These are phyloP conservation scores for Phrixothrix hirtus DNA, from an alignment of 2,888 invertebrate genomes.

Conservation along the genomic window DNA sequence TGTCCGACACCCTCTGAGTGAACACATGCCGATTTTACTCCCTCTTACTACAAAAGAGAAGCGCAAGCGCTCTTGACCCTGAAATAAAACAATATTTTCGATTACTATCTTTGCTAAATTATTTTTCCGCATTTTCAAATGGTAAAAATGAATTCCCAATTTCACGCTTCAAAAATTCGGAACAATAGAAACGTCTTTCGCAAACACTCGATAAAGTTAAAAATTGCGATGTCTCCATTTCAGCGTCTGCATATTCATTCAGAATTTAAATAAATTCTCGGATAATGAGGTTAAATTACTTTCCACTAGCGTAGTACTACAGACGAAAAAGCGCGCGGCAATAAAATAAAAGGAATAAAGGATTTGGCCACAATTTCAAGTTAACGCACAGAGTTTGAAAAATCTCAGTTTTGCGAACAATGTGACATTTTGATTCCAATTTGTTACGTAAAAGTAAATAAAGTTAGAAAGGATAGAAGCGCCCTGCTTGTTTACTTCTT, in stretches of 20 bases:
- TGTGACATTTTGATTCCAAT: conserved; percentile 18
- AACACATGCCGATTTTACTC: conserved; percentile 38
- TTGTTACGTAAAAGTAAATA: conserved; percentile 14
- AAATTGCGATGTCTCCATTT: too few species aligned
- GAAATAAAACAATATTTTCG: too few species aligned
- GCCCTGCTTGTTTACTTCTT: conserved; percentile 20
- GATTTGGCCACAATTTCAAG: conserved; percentile 14
- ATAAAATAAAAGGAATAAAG: conserved; percentile 13
- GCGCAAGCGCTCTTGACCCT: conserved; percentile 30
- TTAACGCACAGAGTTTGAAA: conserved; percentile 3
- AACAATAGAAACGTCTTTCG: too few species aligned
- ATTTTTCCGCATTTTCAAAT: too few species aligned
- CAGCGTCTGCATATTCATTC: too few species aligned
- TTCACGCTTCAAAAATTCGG: too few species aligned
- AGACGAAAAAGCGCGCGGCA: too few species aligned
- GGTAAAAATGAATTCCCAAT: too few species aligned
- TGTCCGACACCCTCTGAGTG: conserved; percentile 36
- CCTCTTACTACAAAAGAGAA: conserved; percentile 24
- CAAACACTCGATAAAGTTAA: too few species aligned
- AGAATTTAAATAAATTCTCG: conserved; percentile 1
- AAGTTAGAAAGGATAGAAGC: conserved; percentile 17
- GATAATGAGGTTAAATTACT: conserved; percentile 4
- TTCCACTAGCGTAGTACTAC: conserved; percentile 12
- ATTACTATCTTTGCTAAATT: too few species aligned
- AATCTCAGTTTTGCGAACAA: neutral